phyloP scores from a whole-genome alignment of 2,113 vertebrate species.

The Dicaeum eximium region DNA sequence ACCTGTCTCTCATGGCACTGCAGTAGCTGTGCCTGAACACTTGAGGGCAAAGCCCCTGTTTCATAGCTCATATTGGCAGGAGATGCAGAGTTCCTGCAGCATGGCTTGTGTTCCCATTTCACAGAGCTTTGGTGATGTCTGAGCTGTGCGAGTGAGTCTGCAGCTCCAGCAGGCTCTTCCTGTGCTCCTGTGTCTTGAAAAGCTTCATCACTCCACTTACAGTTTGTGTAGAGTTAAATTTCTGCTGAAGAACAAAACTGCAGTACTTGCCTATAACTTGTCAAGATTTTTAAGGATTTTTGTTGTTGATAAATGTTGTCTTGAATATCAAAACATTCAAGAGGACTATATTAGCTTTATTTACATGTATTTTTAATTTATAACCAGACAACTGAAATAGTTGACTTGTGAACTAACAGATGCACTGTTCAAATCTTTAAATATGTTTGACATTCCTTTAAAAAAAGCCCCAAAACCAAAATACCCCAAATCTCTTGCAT shows the following conservation, averaged over 20 bases:
- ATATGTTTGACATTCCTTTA: neutral
- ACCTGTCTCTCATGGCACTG: neutral
- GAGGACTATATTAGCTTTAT: neutral
- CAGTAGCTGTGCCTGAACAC: neutral
- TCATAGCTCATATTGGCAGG: accelerated
- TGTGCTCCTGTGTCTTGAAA: neutral
- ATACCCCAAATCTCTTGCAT: neutral
- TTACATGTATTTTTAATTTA: neutral
- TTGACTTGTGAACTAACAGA: neutral
- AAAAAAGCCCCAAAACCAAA: neutral
- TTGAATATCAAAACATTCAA: neutral
- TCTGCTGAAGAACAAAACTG: neutral
- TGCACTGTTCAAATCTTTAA: neutral
- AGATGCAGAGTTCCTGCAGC: neutral
- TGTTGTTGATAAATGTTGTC: neutral
- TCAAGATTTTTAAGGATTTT: neutral
- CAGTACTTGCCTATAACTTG: neutral
- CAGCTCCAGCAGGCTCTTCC: neutral
- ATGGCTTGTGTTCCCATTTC: neutral
- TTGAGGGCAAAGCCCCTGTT: neutral
- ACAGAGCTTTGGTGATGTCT: neutral
- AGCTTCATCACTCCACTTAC: accelerated
- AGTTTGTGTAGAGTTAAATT: neutral
- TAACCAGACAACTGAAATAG: neutral
- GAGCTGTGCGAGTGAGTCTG: neutral